These are phyloP conservation scores for Eupristina koningsbergeri DNA, from an alignment of 1,140 invertebrate species.

Conservation along the genomic window DNA sequence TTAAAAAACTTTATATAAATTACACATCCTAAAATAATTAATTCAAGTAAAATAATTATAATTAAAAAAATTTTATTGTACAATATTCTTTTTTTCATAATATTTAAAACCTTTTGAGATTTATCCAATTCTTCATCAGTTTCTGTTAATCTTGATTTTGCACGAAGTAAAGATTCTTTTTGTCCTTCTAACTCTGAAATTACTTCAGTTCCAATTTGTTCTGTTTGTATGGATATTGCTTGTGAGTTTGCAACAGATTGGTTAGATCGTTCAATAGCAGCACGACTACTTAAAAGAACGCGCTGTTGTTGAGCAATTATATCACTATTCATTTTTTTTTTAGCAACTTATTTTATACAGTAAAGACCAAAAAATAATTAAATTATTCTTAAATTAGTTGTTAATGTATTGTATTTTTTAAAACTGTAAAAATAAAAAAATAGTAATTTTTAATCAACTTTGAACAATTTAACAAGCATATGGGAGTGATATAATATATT, in stretches of 20 bases:
- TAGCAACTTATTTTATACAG: neutral
- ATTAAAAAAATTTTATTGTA: conserved; percentile 81
- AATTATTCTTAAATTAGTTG: neutral
- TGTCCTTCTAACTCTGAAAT: conserved; percentile 79
- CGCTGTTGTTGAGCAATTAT: conserved; percentile 75
- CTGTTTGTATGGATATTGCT: conserved; percentile 84
- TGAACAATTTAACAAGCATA: neutral
- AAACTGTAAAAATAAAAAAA: conserved; percentile 12
- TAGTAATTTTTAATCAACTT: neutral
- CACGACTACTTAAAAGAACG: conserved; percentile 75
- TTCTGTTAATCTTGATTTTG: conserved; percentile 76
- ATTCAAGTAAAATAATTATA: conserved; percentile 79
- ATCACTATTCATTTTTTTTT: conserved; percentile 68
- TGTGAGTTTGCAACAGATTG: conserved; percentile 81
- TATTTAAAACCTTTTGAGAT: conserved; percentile 76
- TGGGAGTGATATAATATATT: neutral
- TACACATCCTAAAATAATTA: conserved; percentile 75
- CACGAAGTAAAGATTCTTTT: conserved; percentile 77
- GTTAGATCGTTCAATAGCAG: conserved; percentile 77
- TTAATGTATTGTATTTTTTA: neutral
- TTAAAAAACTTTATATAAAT: conserved; percentile 77
- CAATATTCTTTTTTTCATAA: conserved; percentile 77
- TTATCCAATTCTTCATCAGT: conserved; percentile 77
- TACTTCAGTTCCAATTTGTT: conserved; percentile 84
- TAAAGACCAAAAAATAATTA: conserved; percentile 2